Percentiles rank a stretch among this genome's conserved stretches.
Evolutionary conservation across 1,140 invertebrate genomes (phyloP).

Genomic region (Zaprionus gabonicus): DNA sequence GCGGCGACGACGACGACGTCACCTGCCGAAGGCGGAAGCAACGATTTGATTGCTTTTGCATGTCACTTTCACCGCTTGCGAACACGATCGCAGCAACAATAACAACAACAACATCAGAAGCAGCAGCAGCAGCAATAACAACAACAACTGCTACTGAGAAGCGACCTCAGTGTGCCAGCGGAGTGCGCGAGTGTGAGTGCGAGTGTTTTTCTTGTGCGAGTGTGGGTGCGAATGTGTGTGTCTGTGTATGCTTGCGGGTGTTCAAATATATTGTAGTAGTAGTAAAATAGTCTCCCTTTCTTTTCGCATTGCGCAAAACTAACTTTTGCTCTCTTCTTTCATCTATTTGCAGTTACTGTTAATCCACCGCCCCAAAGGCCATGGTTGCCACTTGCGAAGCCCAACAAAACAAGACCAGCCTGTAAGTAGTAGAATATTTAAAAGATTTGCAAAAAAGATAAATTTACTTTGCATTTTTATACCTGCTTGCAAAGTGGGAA

Average conservation of each 20-base stretch:
- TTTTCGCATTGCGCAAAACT: slow-evolving; percentile 24
- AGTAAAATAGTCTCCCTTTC: slow-evolving; percentile 26
- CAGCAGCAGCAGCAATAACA: neutral
- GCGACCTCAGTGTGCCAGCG: slow-evolving; percentile 61
- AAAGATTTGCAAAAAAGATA: no score
- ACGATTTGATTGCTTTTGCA: slow-evolving; percentile 81
- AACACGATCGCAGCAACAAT: slow-evolving; percentile 18
- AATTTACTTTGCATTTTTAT: no score
- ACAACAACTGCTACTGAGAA: neutral
- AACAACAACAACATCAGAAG: slow-evolving; percentile 26
- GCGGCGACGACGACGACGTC: slow-evolving; percentile 22
- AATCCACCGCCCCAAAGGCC: slow-evolving; percentile 95
- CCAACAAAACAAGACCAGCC: slow-evolving; percentile 93
- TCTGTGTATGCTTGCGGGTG: slow-evolving; percentile 43
- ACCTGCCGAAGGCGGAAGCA: slow-evolving; percentile 79
- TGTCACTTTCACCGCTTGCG: slow-evolving; percentile 81
- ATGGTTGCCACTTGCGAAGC: slow-evolving; percentile 95
- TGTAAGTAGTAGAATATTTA: slow-evolving; percentile 88
- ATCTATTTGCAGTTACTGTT: slow-evolving; percentile 92
- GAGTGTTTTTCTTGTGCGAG: slow-evolving; percentile 27
- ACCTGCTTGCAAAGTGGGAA: no score
- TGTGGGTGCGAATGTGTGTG: slow-evolving; percentile 6
- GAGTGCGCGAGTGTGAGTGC: slow-evolving; percentile 32
- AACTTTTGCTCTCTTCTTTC: slow-evolving; percentile 48
- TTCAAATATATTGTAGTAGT: slow-evolving; percentile 57